phyloP scores from a whole-genome alignment of 2,797 vertebrate species.

The Cyprinella venusta region DNA sequence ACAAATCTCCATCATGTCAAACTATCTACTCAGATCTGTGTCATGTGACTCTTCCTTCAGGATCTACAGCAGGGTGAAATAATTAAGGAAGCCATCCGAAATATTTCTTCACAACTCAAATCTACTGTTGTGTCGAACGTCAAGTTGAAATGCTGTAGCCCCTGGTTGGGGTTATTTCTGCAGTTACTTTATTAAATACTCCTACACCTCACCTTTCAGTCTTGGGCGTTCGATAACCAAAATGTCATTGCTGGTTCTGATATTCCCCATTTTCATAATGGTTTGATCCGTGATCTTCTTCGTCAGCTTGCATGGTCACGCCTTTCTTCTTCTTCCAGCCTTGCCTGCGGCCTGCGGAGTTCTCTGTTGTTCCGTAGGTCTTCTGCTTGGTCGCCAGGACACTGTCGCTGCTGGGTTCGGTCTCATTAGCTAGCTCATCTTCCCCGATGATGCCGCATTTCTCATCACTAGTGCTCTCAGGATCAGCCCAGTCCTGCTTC shows the following conservation, averaged over 20 bases:
- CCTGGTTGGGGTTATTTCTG: slow-evolving; percentile 8
- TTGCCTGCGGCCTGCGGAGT: slow-evolving; percentile 74
- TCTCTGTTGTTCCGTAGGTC: slow-evolving; percentile 87
- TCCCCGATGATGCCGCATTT: slow-evolving; percentile 92
- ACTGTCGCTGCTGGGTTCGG: slow-evolving; percentile 83
- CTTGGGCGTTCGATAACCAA: slow-evolving; percentile 20
- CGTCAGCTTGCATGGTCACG: slow-evolving; percentile 79
- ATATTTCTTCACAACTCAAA: slow-evolving; percentile 13
- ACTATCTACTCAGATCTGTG: not conserved
- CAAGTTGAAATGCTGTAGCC: slow-evolving; percentile 30
- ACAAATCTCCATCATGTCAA: slow-evolving; percentile 14
- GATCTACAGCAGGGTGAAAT: slow-evolving; percentile 19
- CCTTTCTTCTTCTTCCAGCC: slow-evolving; percentile 83
- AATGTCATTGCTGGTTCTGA: slow-evolving; percentile 79
- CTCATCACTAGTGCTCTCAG: slow-evolving; percentile 89
- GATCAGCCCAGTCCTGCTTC: slow-evolving; percentile 96
- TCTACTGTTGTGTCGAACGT: slow-evolving; percentile 49
- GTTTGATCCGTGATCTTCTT: slow-evolving; percentile 73
- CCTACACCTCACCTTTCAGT: slow-evolving; percentile 42
- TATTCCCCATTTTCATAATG: slow-evolving; percentile 84
- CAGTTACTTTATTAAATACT: slow-evolving; percentile 27
- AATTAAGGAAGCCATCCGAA: slow-evolving; percentile 25
- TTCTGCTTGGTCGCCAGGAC: slow-evolving; percentile 77
- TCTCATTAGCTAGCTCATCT: slow-evolving; percentile 94
- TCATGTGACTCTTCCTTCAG: not conserved